Conservation (phyloP, 2,113 vertebrate species). For the Oreochromis niloticus region DNA sequence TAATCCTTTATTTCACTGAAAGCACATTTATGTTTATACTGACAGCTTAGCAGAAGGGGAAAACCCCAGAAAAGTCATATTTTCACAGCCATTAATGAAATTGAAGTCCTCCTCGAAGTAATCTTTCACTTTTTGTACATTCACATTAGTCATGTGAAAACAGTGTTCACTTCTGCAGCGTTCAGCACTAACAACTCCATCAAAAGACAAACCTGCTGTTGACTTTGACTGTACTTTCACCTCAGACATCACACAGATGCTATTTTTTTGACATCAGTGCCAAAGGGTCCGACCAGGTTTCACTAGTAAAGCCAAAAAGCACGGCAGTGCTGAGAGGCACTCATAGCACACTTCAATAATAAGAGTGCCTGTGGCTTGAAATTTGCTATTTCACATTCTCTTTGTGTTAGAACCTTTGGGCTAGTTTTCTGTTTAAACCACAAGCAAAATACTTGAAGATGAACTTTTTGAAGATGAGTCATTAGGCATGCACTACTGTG, state of each 20-base stretch:
- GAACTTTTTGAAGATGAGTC: background rate
- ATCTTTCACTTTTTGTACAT: constrained; percentile 22
- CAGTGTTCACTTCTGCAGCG: background rate
- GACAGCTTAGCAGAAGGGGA: background rate
- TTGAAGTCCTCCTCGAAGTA: background rate
- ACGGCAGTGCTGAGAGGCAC: constrained; percentile 22
- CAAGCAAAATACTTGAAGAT: background rate
- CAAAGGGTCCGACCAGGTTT: constrained; percentile 24
- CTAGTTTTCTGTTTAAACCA: background rate
- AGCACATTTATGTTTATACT: constrained; percentile 2
- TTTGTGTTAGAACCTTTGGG: background rate
- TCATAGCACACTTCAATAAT: constrained; percentile 34
- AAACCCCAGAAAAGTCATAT: constrained; percentile 12
- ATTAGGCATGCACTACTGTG: background rate
- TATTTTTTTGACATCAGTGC: background rate
- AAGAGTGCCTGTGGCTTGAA: constrained; percentile 25
- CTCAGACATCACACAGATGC: constrained; percentile 2
- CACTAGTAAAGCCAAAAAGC: constrained; percentile 25
- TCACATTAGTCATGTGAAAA: constrained; percentile 36
- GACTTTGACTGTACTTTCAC: constrained; percentile 30
- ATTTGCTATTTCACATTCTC: background rate
- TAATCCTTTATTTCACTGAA: background rate
- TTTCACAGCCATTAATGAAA: constrained; percentile 33
- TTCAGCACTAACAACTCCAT: constrained; percentile 20
- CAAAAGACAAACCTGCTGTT: constrained; percentile 2